A percentile compares a stretch with the other conserved stretches of the same genome.
These are phyloP conservation scores for Pantherophis vulpinus DNA, from an alignment of 2,797 vertebrate genomes.

Conservation along the genomic window DNA sequence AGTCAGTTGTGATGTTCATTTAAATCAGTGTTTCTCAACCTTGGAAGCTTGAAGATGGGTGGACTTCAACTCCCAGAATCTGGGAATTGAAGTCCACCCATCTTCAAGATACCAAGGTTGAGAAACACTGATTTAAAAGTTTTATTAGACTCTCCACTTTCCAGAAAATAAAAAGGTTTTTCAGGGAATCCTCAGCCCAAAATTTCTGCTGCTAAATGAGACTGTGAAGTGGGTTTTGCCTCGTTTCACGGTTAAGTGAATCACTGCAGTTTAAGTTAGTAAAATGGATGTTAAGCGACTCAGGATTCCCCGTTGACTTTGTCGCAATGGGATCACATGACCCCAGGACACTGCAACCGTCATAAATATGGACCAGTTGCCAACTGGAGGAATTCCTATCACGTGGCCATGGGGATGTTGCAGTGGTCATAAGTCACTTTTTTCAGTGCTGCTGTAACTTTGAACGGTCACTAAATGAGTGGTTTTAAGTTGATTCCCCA, in stretches of 20 bases:
- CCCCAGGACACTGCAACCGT: background rate
- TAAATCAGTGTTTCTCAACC: too few species aligned
- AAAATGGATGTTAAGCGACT: background rate
- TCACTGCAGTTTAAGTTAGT: background rate
- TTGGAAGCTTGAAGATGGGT: too few species aligned
- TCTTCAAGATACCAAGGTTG: too few species aligned
- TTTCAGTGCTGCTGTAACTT: background rate
- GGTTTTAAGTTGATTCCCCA: too few species aligned
- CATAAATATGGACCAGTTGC: background rate
- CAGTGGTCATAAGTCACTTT: background rate
- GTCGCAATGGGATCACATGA: background rate
- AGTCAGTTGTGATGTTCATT: background rate
- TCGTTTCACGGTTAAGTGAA: background rate
- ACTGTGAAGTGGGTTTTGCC: background rate
- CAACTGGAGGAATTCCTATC: background rate
- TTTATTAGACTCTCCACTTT: background rate
- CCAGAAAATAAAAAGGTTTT: background rate
- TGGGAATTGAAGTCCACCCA: too few species aligned
- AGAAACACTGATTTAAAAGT: background rate
- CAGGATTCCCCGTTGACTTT: background rate
- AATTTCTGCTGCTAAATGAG: background rate
- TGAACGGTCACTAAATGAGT: background rate
- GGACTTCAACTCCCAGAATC: too few species aligned
- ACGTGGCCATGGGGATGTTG: background rate
- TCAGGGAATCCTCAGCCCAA: background rate